Conservation (phyloP, 1,140 invertebrate genomes). For the Eumeta japonica region DNA sequence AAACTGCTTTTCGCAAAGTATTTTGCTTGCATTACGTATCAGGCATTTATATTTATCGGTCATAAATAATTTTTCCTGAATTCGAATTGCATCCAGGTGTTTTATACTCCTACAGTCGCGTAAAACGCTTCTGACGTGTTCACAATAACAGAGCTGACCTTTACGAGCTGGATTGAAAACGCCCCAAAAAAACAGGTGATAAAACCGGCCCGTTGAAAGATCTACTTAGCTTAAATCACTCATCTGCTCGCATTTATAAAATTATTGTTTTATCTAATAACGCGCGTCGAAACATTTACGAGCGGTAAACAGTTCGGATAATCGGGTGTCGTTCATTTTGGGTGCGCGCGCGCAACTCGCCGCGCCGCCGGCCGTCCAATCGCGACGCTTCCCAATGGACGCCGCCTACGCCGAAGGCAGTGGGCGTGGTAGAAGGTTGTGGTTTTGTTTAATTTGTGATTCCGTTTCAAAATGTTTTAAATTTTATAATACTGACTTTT, state of each 20-base stretch:
- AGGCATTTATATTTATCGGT: too few species aligned
- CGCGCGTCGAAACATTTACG: slow-evolving; percentile 7
- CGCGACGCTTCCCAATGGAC: slow-evolving; percentile 2
- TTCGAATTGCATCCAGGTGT: too few species aligned
- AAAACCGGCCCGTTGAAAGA: slow-evolving; percentile 6
- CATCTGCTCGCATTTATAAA: slow-evolving; percentile 3
- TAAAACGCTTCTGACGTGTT: too few species aligned
- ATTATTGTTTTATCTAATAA: slow-evolving; percentile 11
- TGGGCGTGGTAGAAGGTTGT: slow-evolving; percentile 6
- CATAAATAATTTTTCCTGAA: too few species aligned
- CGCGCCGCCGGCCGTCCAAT: too few species aligned
- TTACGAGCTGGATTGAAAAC: too few species aligned
- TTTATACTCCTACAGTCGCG: too few species aligned
- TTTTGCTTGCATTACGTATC: too few species aligned
- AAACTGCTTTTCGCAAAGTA: slow-evolving; percentile 8
- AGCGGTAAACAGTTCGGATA: slow-evolving; percentile 4
- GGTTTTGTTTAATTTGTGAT: too few species aligned
- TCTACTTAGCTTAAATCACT: slow-evolving; percentile 10
- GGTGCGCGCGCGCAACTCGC: slow-evolving; percentile 4
- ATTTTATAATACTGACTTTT: too few species aligned
- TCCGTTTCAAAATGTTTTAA: too few species aligned
- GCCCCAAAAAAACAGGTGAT: slow-evolving; percentile 2
- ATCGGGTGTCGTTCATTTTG: not conserved
- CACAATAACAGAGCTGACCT: too few species aligned
- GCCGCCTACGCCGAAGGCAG: slow-evolving; percentile 4